These are phyloP conservation scores for Dermolepida albohirtum DNA, from an alignment of 2,888 invertebrate species.

Conservation along the genomic window DNA sequence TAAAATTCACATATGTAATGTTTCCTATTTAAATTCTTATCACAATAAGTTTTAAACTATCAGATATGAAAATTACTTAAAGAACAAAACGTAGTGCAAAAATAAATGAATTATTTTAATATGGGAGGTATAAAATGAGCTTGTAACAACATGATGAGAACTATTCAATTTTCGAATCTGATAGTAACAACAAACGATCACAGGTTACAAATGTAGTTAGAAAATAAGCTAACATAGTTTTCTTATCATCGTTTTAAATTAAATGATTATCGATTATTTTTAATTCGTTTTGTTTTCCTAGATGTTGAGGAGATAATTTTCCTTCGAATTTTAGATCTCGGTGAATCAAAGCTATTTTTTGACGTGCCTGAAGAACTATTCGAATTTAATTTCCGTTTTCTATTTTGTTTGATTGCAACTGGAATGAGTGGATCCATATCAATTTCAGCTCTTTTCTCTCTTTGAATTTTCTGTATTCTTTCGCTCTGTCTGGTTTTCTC, in stretches of 20 bases:
- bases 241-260: conserved; percentile 21
- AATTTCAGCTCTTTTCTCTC: conserved; percentile 55
- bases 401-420: conserved; percentile 52
- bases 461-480: conserved; percentile 60
- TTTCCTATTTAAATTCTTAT: conserved; percentile 45
- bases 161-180: conserved; percentile 41
- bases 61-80: conserved; percentile 41
- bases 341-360: conserved; percentile 49
- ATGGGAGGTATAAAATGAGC: conserved; percentile 17
- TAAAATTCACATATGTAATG: conserved; percentile 41
- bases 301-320: conserved; percentile 48
- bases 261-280: conserved; percentile 39
- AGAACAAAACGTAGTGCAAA: conserved; percentile 13
- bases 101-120: conserved; percentile 10
- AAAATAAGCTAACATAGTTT: conserved; percentile 34
- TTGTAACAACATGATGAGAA: conserved; percentile 16
- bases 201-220: conserved; percentile 43
- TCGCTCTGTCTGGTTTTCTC: conserved; percentile 61
- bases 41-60: conserved; percentile 44
- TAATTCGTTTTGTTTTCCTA: conserved; percentile 42
- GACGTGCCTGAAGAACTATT: conserved; percentile 23
- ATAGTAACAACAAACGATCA: conserved; percentile 44
- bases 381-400: conserved; percentile 54
- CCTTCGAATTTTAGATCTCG: conserved; percentile 58
- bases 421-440: conserved; percentile 53